Conservation (phyloP, 2,888 invertebrate genomes). For the Lagria hirta region DNA sequence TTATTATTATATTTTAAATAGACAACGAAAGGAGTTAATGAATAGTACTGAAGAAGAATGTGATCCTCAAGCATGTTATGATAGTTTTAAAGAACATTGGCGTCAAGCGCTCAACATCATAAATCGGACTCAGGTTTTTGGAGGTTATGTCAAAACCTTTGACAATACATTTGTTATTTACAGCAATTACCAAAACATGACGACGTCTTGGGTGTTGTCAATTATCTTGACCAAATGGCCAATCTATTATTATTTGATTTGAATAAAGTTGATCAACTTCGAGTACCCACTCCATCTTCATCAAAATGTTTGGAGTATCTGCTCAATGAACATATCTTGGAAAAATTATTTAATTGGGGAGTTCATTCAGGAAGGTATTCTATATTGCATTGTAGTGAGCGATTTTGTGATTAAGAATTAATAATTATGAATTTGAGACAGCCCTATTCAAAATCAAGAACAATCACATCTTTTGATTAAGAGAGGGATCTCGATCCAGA, state of each 20-base stretch:
- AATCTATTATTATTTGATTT: constrained; percentile 81
- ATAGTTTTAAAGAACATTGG: constrained; percentile 93
- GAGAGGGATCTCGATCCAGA: no score
- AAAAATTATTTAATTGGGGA: constrained; percentile 86
- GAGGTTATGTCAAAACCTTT: constrained; percentile 6
- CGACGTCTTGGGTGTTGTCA: constrained; percentile 87
- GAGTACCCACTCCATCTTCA: constrained; percentile 55
- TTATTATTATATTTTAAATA: constrained; percentile 42
- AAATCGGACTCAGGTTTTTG: constrained; percentile 63
- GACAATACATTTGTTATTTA: constrained; percentile 19
- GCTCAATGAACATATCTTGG: constrained; percentile 81
- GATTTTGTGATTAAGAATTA: no score
- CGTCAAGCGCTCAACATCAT: constrained; percentile 88
- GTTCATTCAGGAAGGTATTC: constrained; percentile 76
- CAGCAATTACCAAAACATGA: constrained; percentile 70
- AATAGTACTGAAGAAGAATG: constrained; percentile 45
- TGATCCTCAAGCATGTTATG: constrained; percentile 88
- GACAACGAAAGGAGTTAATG: constrained; percentile 40
- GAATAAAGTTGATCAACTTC: constrained; percentile 59
- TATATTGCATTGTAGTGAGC: no score
- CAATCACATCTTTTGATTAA: no score
- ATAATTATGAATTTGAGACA: no score
- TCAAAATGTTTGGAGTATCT: constrained; percentile 73
- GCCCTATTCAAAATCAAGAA: no score
- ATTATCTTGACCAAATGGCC: constrained; percentile 89